Base-by-base conservation (phyloP, 2,888 invertebrate genomes). In the Ferdinandea cuprea region DNA sequence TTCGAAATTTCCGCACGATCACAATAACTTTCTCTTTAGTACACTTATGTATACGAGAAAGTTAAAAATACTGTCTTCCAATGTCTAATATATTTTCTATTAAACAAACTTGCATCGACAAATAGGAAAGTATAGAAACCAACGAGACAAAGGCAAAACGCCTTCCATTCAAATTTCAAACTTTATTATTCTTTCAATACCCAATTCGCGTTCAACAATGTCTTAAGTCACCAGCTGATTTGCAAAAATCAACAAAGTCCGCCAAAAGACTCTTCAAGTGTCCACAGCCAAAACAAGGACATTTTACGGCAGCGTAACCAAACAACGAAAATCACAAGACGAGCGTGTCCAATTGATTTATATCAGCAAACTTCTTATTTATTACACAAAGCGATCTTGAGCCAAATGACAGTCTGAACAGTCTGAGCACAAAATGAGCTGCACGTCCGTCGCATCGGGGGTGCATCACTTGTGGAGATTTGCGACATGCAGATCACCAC, bases 271-370 rank as follows among this genome's bases (percentile, higher is more conserved):
- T 6, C 5, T 76, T 37, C 42, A 56, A 48, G n/a, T 37, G 46
- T 48, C 37, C 9, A 35, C 25, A 9, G 8, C 17, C 25, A 25
- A 25, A 65, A 42, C 46, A 65, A 61, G 46, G 72, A 66, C 52
- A 69, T 73, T 69, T 63, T 73, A 79, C 68, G 40, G 37, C 61
- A 50, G 56, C 73, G 48, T 28, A 32, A 54, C 52, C 73, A 28
- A 58, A 69, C 73, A 44, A 48, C 61, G 50, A 50, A 58, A 25
- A 2, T 3, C 54, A 69, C 44, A 74, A 76, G 76, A 65, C 69
- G 58, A 71, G 40, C 80, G 76, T 76, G 80, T 81, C 76, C 76
- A 71, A 74, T 76, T 81, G 80, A 76, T 81, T 81, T 81, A 81
- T 71, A 54, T 69, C 32, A 11, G 52, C 65, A 65, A 73, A 69